Percentiles rank a stretch among this genome's conserved stretches.
Evolutionary conservation across 2,888 invertebrate species (phyloP).

Genomic region (Rapana venosa): DNA sequence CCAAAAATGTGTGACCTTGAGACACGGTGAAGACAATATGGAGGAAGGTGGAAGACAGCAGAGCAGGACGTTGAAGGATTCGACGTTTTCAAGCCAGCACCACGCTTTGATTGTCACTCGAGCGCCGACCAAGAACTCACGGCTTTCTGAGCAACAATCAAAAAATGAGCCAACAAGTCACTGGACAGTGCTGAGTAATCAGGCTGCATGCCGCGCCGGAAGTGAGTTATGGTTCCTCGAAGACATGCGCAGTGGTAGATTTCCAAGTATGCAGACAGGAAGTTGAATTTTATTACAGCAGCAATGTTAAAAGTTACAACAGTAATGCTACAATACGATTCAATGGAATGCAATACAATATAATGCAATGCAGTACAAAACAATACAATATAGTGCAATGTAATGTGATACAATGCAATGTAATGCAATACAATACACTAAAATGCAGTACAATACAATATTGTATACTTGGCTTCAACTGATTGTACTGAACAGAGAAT

Average conservation of each 20-base stretch:
- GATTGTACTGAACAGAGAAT: neutral
- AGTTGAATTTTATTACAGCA: neutral
- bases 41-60: no score
- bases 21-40: no score
- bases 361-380: neutral
- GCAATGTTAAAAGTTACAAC: neutral
- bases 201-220: neutral
- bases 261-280: no score
- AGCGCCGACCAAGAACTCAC: slow-evolving; percentile 62
- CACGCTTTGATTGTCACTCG: slow-evolving; percentile 73
- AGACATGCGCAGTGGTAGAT: neutral
- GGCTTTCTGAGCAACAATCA: slow-evolving; percentile 76
- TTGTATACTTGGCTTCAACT: neutral
- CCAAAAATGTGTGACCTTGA: no score
- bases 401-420: neutral
- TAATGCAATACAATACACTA: neutral
- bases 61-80: neutral
- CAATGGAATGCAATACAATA: neutral
- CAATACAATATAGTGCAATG: neutral
- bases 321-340: neutral
- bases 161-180: slow-evolving; percentile 63
- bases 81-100: slow-evolving; percentile 56
- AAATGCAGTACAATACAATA: neutral
- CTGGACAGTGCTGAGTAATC: neutral
- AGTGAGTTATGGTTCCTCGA: no score